Evolutionary conservation across 2,888 invertebrate species (phyloP), one percentile per base, ranked within the genome.

Genomic region (Ectobius pallidus): DNA sequence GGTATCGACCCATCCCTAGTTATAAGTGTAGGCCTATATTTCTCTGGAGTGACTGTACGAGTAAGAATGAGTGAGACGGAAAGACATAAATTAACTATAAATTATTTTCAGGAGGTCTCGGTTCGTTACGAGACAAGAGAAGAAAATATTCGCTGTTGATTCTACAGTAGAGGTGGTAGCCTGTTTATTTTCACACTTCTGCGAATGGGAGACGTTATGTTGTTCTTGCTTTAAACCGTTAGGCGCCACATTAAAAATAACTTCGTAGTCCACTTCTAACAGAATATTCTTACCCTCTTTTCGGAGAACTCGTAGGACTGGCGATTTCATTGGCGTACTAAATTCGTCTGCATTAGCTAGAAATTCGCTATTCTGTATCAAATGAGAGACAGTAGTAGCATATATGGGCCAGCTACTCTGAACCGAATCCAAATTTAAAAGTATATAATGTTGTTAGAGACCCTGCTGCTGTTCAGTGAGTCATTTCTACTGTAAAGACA

Each of bases 101-200:
- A 52, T 25, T 49, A 49, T 49, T 49, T 52, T 52, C 25, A 25
- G 52, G n/a, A n/a, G n/a, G 52, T 4, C 25, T 52, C 14, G 6
- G 52, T 52, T 52, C 3, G 11, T 46, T 20, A 6, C 52, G 25
- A 9, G 14, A 52, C 1, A 25, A 52, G 25, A 52, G 14, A 11
- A 2, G 3, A 25, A 46, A 20, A 4, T 49, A 30, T 22, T 27
- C 9, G 20, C 20, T 2, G 2, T 9, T 1, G 20, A 49, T 18
- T n/a, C 2, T 49, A 3, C 20, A 6, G 11, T 20, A 9, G 14
- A 9, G 25, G n/a, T n/a, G n/a, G n/a, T n/a, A n/a, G n/a, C n/a
- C n/a, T 58, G 30, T 32, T 58, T 58, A 58, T 58, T 58, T 58
- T 30, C 58, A 32, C 58, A 58, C 18, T 58, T 58, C 58, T 58